phyloP scores from a whole-genome alignment of 2,797 vertebrate species.

The Pachyuromys duprasi region DNA sequence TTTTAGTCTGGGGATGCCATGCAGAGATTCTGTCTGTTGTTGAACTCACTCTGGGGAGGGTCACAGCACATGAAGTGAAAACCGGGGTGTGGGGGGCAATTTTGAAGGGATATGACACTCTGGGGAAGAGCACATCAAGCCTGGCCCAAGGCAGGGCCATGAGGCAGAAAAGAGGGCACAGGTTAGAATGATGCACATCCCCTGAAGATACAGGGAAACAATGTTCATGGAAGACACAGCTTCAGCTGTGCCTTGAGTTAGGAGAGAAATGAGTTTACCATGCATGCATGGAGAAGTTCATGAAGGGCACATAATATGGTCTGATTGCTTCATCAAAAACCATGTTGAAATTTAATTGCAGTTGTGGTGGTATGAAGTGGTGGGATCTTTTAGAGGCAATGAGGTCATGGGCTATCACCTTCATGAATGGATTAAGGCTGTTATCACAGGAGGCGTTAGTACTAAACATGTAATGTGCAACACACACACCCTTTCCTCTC shows the following conservation, averaged over 20 bases:
- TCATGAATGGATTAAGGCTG: neutral
- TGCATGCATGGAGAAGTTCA: neutral
- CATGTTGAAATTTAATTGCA: neutral
- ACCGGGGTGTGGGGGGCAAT: too few relatives aligned
- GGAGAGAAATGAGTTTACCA: neutral
- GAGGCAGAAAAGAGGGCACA: neutral
- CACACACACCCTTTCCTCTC: neutral
- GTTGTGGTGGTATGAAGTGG: neutral
- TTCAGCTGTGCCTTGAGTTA: neutral
- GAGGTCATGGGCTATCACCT: neutral
- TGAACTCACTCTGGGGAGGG: too few relatives aligned
- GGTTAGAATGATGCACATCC: neutral
- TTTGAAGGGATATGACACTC: neutral
- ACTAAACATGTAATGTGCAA: neutral
- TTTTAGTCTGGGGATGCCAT: neutral
- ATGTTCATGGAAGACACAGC: neutral
- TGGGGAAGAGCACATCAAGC: neutral
- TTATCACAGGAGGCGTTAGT: neutral
- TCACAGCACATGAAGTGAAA: neutral
- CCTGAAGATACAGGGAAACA: neutral
- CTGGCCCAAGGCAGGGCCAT: neutral
- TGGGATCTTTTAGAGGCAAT: neutral
- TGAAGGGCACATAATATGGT: neutral
- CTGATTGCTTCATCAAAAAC: neutral
- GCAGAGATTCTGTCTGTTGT: neutral